Evolutionary conservation across 2,113 vertebrate species (phyloP).

Genomic region (Cettia cetti): DNA sequence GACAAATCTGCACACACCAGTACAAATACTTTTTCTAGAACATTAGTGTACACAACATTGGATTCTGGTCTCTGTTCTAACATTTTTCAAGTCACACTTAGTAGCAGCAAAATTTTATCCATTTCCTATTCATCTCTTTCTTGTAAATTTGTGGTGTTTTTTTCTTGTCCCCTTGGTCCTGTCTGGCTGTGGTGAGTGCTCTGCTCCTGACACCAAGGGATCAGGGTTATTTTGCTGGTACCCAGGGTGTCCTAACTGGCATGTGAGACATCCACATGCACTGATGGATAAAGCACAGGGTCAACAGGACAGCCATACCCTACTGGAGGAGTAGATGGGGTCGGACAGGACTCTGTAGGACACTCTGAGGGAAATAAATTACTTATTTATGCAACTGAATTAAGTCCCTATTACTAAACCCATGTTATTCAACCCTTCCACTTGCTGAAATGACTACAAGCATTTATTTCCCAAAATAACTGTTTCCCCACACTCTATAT

Average conservation of each 20-base stretch:
- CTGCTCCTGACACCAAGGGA: not conserved
- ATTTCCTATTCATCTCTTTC: not conserved
- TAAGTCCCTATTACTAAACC: not conserved
- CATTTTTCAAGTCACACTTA: not conserved
- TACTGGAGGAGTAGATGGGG: not conserved
- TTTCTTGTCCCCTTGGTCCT: not conserved
- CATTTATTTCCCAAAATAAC: not conserved
- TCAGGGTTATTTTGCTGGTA: not conserved
- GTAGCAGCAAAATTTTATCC: not conserved
- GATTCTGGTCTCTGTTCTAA: not conserved
- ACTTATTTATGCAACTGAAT: not conserved
- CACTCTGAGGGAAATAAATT: not conserved
- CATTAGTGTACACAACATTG: not conserved
- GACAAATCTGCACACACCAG: not conserved
- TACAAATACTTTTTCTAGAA: not conserved
- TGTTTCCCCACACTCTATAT: not conserved
- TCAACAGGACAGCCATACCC: not conserved
- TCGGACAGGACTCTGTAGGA: not conserved
- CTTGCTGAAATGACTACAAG: not conserved
- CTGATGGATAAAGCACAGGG: rapidly evolving
- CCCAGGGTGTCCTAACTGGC: not conserved
- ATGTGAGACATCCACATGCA: not conserved
- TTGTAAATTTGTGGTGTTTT: not conserved
- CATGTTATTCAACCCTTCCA: not conserved
- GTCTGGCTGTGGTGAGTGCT: not conserved